A percentile compares a stretch with the other conserved stretches of the same genome.
phyloP scores from a whole-genome alignment of 2,797 vertebrate genomes.

The Rhyacichthys aspro region DNA sequence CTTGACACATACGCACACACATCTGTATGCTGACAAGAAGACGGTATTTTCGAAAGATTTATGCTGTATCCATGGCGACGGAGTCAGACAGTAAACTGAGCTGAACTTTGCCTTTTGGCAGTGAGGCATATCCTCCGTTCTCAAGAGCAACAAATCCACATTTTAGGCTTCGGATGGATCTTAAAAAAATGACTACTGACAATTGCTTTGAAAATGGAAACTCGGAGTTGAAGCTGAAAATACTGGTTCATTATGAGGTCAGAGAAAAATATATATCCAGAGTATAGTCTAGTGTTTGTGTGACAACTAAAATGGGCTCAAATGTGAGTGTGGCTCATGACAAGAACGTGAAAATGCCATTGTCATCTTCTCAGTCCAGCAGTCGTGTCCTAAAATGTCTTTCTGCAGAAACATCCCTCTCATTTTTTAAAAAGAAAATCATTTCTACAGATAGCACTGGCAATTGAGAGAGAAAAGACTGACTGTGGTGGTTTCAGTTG shows the following conservation, averaged over 20 bases:
- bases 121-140: neutral
- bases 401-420: neutral
- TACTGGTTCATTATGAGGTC: constrained; percentile 1
- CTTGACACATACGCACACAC: too few relatives aligned
- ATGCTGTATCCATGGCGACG: constrained; percentile 3
- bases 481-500: constrained; percentile 33
- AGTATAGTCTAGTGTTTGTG: too few relatives aligned
- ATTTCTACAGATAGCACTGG: constrained; percentile 17
- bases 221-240: neutral
- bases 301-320: too few relatives aligned
- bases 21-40: neutral
- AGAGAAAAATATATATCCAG: neutral
- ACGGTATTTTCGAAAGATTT: constrained; percentile 7
- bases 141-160: constrained; percentile 1
- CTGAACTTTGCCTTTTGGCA: constrained; percentile 12
- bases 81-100: neutral
- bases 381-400: neutral
- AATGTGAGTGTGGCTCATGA: too few relatives aligned
- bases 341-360: neutral
- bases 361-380: neutral
- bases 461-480: constrained; percentile 28
- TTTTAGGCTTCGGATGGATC: neutral
- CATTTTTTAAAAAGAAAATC: constrained; percentile 6
- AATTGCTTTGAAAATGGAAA: constrained; percentile 3
- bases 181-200: neutral